Base-by-base conservation (phyloP, 2,113 vertebrate species). In the Podiceps cristatus region DNA sequence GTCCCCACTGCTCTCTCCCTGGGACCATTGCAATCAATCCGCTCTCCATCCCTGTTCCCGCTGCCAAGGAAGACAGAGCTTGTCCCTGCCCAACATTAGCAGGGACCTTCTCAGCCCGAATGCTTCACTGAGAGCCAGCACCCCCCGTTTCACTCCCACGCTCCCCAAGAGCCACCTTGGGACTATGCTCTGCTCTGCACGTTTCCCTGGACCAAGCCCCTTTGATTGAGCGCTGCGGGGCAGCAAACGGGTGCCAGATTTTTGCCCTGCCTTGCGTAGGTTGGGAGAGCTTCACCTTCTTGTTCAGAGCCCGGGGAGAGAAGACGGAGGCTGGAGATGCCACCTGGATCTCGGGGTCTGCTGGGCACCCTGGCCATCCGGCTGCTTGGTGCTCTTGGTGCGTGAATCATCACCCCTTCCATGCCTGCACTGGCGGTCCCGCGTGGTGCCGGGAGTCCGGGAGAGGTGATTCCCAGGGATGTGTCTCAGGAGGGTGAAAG, bases 401-500 rank as follows among this genome's bases (percentile, higher is more conserved):
- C 0, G 1, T 63, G 52, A 84, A 33, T 52, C 55, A 60, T 53
- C 8, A 5, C 8, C 55, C 23, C 50, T 62, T 88, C 28, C 18
- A 16, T 11, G 3, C 40, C 35, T 33, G 37, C 18, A 31, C 22
- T 13, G n/a, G 11, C 8, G 28, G 49, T 80, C 55, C 31, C 2
- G 0, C 1, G 0, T 2, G 8, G 23, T 4, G 1, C 40, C 1
- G 5, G 72, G 58, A 94, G 33, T 42, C 44, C 9, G 2, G 24
- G 49, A 64, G 35, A 71, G 16, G 24, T 67, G 77, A 64, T 90
- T 92, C 10, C 68, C 64, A 53, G 76, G n/a, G 37, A 56, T 56
- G 12, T 53, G 20, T 45, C 44, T 81, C 25, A 56, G 27, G 37
- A 87, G 56, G 28, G 60, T 86, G 74, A 66, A 71, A 63, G 29